Conservation (phyloP, 2,797 vertebrate genomes). For the Betta splendens region DNA sequence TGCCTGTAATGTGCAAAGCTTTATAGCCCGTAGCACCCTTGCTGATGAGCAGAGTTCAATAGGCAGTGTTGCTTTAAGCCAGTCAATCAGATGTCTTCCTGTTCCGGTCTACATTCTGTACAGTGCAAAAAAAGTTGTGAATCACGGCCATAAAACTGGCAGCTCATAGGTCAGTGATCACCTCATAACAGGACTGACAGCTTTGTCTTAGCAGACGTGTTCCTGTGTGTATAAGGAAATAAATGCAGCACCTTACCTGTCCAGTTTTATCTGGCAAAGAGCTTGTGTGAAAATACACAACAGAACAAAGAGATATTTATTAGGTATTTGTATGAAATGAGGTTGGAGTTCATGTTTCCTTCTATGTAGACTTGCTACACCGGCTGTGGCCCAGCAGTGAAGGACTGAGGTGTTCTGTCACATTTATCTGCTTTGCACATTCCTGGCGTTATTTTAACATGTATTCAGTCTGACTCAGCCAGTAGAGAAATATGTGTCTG, state of each 20-base stretch:
- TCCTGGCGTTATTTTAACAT: slow-evolving; percentile 14
- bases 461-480: slow-evolving; percentile 2
- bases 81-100: slow-evolving; percentile 15
- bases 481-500: slow-evolving; percentile 12
- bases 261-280: neutral
- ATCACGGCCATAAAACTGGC: slow-evolving; percentile 12
- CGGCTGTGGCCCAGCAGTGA: neutral
- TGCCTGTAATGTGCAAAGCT: slow-evolving; percentile 42
- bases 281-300: neutral
- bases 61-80: slow-evolving; percentile 3
- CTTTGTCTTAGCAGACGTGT: neutral
- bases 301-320: neutral
- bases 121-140: neutral
- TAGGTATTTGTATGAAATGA: neutral
- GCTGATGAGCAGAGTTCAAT: slow-evolving; percentile 39
- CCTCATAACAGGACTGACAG: slow-evolving; percentile 1
- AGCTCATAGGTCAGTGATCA: neutral
- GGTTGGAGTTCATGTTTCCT: neutral
- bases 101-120: neutral
- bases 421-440: slow-evolving; percentile 3
- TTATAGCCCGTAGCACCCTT: slow-evolving; percentile 39
- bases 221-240: neutral
- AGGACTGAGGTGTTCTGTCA: too few relatives aligned
- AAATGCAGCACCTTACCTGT: neutral
- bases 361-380: neutral